A percentile compares a stretch with the other conserved stretches of the same genome.
These are phyloP conservation scores for Dendrocopos noguchii DNA, from an alignment of 2,113 vertebrate genomes.

Conservation along the genomic window DNA sequence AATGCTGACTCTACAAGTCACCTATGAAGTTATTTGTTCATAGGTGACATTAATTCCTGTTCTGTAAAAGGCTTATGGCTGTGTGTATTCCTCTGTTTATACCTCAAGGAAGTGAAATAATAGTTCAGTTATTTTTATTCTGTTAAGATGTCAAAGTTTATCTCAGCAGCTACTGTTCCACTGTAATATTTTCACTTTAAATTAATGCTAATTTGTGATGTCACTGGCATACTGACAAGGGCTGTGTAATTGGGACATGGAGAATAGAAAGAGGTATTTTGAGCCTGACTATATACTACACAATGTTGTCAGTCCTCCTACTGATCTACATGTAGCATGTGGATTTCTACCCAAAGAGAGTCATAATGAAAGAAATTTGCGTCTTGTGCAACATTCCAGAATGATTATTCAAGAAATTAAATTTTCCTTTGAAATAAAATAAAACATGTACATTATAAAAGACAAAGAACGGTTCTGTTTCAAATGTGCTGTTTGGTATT, in stretches of 20 bases:
- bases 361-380: not conserved
- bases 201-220: conserved; percentile 68
- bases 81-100: conserved; percentile 60
- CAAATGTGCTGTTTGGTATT: not conserved
- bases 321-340: not conserved
- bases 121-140: conserved; percentile 62
- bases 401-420: not conserved
- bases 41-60: conserved; percentile 53
- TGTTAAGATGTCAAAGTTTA: conserved; percentile 71
- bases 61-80: conserved; percentile 39
- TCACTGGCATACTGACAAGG: conserved; percentile 56
- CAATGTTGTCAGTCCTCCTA: not conserved
- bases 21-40: conserved; percentile 41
- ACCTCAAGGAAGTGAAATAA: conserved; percentile 67
- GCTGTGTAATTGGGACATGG: conserved; percentile 39
- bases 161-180: conserved; percentile 64
- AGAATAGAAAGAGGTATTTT: conserved; percentile 38
- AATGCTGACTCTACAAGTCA: conserved; percentile 50
- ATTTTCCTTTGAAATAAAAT: not conserved
- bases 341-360: not conserved
- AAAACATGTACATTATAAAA: not conserved
- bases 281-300: not conserved
- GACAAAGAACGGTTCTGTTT: not conserved
- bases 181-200: conserved; percentile 63
- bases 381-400: not conserved